These are phyloP conservation scores for Microcebus murinus DNA, from an alignment of 2,113 vertebrate genomes.

Conservation along the genomic window DNA sequence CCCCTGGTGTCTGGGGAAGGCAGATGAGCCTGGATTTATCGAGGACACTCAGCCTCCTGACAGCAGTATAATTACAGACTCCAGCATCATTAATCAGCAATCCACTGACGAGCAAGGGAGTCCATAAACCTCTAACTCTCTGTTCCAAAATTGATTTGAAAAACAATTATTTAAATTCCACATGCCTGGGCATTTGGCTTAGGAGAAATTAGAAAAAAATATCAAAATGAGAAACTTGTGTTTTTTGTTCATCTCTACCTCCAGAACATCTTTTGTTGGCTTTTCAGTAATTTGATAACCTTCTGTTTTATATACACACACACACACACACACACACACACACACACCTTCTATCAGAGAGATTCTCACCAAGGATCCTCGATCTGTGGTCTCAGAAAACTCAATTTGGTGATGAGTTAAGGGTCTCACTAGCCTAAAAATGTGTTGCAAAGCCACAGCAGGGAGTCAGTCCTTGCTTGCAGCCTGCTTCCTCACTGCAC, in stretches of 20 bases:
- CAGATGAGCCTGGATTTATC: constrained; percentile 77
- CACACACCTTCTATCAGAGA: neutral
- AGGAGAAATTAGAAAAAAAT: constrained; percentile 39
- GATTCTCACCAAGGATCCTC: neutral
- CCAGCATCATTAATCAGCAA: constrained; percentile 78
- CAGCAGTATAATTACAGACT: constrained; percentile 77
- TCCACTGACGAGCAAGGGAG: constrained; percentile 48
- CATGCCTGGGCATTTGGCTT: constrained; percentile 56
- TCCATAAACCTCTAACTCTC: constrained; percentile 68
- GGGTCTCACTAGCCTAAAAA: neutral
- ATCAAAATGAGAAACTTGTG: neutral
- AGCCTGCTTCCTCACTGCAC: neutral
- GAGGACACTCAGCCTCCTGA: constrained; percentile 71
- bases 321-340: neutral
- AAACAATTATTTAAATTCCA: constrained; percentile 77
- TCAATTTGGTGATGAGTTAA: neutral
- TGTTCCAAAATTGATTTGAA: constrained; percentile 72
- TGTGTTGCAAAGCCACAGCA: neutral
- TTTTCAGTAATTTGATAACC: constrained; percentile 21
- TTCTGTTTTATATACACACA: neutral
- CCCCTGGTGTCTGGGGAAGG: constrained; percentile 68
- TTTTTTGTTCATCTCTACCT: constrained; percentile 48
- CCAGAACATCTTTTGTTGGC: constrained; percentile 35
- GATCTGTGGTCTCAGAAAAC: neutral
- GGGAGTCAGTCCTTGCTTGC: neutral